phyloP scores from a whole-genome alignment of 2,888 invertebrate species.

The Aromia moschata region DNA sequence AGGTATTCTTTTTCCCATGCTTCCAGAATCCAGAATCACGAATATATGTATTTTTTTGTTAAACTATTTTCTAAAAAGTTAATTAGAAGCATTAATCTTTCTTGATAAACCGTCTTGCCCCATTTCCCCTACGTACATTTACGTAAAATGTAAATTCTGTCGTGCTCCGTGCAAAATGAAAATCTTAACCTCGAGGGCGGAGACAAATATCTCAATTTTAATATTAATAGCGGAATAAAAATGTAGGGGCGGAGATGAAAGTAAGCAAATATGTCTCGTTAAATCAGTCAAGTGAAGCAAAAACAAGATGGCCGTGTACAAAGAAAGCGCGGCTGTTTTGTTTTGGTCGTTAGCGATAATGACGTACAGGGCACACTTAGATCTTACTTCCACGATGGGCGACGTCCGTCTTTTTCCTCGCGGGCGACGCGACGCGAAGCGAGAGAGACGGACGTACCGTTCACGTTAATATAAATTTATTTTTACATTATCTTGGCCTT shows the following conservation, averaged over 20 bases:
- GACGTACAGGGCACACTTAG: conserved; percentile 56
- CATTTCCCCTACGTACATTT: too few relatives aligned
- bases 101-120: too few relatives aligned
- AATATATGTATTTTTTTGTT: too few relatives aligned
- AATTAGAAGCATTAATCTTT: too few relatives aligned
- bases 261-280: conserved; percentile 53
- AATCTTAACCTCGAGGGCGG: background rate
- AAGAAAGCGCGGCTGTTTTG: conserved; percentile 59
- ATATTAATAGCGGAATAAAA: conserved; percentile 17
- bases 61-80: too few relatives aligned
- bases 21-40: too few relatives aligned
- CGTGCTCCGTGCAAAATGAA: too few relatives aligned
- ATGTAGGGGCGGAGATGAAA: conserved; percentile 30
- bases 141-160: too few relatives aligned
- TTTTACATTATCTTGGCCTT: conserved; percentile 52
- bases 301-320: conserved; percentile 61
- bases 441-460: conserved; percentile 23
- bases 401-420: conserved; percentile 33
- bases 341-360: conserved; percentile 61
- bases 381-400: conserved; percentile 40
- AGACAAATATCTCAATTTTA: background rate
- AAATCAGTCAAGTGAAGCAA: conserved; percentile 61
- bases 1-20: too few relatives aligned
- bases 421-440: conserved; percentile 14
- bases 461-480: conserved; percentile 50